Base-by-base conservation (phyloP, 2,797 vertebrate genomes). In the Crocidura indochinensis region DNA sequence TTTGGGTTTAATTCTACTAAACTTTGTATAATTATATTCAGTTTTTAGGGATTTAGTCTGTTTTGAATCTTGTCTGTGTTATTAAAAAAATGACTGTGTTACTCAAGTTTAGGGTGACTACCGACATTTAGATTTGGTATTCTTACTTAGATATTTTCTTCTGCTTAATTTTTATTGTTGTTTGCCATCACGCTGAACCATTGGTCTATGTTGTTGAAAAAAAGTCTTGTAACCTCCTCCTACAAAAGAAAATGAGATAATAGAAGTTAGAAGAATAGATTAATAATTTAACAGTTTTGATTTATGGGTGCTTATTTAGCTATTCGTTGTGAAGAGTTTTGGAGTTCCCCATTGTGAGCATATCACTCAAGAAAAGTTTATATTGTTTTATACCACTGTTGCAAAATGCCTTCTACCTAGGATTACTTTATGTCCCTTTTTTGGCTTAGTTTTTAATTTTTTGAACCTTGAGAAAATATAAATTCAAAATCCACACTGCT, bases 261-360 rank as follows among this genome's bases (percentile, higher is more conserved):
- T 9, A 46, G 1, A 31, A 69, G 73, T 19, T 19, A 67, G 64
- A 71, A 10, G 12, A 86, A 73, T 15, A 53, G 44, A 46, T 64
- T 72, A 77, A 76, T 92, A 6, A 6, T 68, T 91, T 90, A 94
- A 19, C 60, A 73, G 2, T 74, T 90, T 91, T 88, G 56, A 83
- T 77, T 86, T 92, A 62, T 90, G 74, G 31, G 46, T 69, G 22
- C 71, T 74, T 73, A 10, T 49, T 94, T 31, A 64, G 8, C 46
- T 73, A 17, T 67, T 95, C 14, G 60, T 78, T 75, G 65, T 14
- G 84, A 29, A 17, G 73, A 53, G 38, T 88, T 73, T 68, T 24
- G 65, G 62, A 72, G 20, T 0, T 2, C 12, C 38, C 9, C 0
- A 6, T 38, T 62, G 27, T 78, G n/a, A 91, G 29, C 24, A 9